Conservation (phyloP, 2,797 vertebrate genomes). For the Gymnothorax javanicus region DNA sequence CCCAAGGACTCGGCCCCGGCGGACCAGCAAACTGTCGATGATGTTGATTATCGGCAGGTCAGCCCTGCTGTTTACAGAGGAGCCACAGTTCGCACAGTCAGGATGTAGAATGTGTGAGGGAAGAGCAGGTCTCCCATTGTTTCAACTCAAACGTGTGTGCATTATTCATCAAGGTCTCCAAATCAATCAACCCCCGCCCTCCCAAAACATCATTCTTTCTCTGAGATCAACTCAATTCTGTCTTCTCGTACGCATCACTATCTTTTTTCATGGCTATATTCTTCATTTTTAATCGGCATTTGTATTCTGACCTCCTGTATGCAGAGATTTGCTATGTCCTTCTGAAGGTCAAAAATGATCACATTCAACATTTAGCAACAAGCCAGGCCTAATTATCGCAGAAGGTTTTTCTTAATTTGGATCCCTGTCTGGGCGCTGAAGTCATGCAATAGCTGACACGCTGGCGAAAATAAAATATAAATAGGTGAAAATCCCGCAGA, state of each 20-base stretch:
- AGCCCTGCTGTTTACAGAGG: conserved; percentile 12
- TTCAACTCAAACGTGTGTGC: neutral
- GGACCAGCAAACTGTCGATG: neutral
- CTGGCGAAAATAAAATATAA: conserved; percentile 38
- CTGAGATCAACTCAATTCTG: neutral
- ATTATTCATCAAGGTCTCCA: conserved; percentile 22
- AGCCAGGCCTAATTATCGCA: neutral
- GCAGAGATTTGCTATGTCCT: neutral
- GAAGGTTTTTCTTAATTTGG: conserved; percentile 26
- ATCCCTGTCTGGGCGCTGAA: conserved; percentile 26
- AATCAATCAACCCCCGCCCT: neutral
- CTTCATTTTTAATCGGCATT: neutral
- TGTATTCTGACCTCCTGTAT: neutral
- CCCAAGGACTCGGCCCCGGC: conserved; percentile 26
- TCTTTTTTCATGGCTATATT: neutral
- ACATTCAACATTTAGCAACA: neutral
- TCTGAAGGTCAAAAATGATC: neutral
- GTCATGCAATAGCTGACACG: conserved; percentile 29
- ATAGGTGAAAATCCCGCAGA: conserved; percentile 44
- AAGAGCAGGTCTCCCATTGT: neutral
- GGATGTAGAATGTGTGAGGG: neutral
- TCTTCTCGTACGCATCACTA: neutral
- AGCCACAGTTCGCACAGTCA: neutral
- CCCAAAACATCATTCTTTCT: neutral
- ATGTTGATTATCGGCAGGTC: conserved; percentile 29